A percentile compares a stretch with the other conserved stretches of the same genome.
Evolutionary conservation across 2,888 invertebrate species (phyloP).

Genomic region (Orthonevra nobilis): DNA sequence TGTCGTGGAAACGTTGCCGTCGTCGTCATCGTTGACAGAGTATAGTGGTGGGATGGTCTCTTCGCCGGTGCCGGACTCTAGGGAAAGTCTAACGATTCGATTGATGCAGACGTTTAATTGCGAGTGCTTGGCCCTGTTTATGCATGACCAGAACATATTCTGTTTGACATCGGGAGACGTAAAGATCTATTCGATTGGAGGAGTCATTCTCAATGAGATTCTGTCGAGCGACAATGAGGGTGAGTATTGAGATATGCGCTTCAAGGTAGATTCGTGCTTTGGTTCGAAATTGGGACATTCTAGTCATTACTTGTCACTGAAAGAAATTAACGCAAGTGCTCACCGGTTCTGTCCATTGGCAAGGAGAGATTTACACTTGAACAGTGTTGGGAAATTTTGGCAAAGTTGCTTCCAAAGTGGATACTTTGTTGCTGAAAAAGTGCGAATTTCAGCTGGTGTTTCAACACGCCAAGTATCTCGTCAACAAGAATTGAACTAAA

Average conservation of each 20-base stretch:
- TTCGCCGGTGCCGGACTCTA: constrained; percentile 49
- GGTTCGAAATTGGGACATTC: too few relatives aligned
- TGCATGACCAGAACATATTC: constrained; percentile 79
- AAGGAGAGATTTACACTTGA: too few relatives aligned
- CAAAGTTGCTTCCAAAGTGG: too few relatives aligned
- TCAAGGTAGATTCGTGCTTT: too few relatives aligned
- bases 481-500: too few relatives aligned
- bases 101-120: constrained; percentile 78
- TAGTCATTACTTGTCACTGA: too few relatives aligned
- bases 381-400: too few relatives aligned
- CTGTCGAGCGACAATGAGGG: constrained; percentile 82
- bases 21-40: constrained; percentile 50
- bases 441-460: too few relatives aligned
- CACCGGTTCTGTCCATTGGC: too few relatives aligned
- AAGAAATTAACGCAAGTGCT: too few relatives aligned
- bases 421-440: too few relatives aligned
- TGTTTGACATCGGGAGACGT: constrained; percentile 77
- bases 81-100: constrained; percentile 73
- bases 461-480: too few relatives aligned
- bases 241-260: constrained; percentile 11
- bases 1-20: constrained; percentile 63
- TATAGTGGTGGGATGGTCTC: constrained; percentile 31
- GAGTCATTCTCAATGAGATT: constrained; percentile 78
- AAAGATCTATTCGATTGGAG: constrained; percentile 79
- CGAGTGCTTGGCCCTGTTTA: constrained; percentile 76